Evolutionary conservation across 2,888 invertebrate species (phyloP), one percentile per base, ranked within the genome.

Genomic region (Andrena bucephala): DNA sequence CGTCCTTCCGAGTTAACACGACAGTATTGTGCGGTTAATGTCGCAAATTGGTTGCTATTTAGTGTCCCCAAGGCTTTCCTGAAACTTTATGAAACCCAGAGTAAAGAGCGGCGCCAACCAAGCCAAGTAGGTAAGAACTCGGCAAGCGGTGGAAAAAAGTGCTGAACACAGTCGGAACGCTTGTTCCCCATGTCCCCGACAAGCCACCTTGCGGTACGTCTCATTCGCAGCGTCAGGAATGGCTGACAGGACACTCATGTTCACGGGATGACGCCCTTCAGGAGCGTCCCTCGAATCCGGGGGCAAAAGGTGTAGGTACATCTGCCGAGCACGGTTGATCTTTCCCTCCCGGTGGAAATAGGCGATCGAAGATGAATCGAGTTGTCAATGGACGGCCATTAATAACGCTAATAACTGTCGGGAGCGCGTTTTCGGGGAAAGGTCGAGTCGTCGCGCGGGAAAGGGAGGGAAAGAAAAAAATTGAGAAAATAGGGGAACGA

Each of bases 321-420:
- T 89, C 86, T 89, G 89, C 75, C 85, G 75, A 76, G 57, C 57
- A 57, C 70, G 83, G 78, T 82, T 73, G 85, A 85, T 83, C 81
- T 83, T 77, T 80, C 73, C 73, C 36, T 83, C 70, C 63, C 77
- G 69, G 50, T 85, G 81, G 85, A 83, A 85, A 83, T 86, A 70
- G 74, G 42, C 73, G 87, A 88, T 87, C 85, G 81, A 16, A 77
- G 83, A 86, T 78, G 86, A 86, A 88, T 89, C 89, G 89, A 89
- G 87, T 87, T 89, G 89, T 92, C 91, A 92, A 91, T 89, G 87
- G 88, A 63, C 77, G 68, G 90, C 89, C 90, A 93, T 93, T 93
- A 93, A 93, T 93, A 93, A 93, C 90, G 87, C 92, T 93, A 93
- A 93, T 93, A 92, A 92, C 91, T 90, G 91, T 91, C 90, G 89